Conservation (phyloP, 2,797 vertebrate species). For the Xerus rutilus region DNA sequence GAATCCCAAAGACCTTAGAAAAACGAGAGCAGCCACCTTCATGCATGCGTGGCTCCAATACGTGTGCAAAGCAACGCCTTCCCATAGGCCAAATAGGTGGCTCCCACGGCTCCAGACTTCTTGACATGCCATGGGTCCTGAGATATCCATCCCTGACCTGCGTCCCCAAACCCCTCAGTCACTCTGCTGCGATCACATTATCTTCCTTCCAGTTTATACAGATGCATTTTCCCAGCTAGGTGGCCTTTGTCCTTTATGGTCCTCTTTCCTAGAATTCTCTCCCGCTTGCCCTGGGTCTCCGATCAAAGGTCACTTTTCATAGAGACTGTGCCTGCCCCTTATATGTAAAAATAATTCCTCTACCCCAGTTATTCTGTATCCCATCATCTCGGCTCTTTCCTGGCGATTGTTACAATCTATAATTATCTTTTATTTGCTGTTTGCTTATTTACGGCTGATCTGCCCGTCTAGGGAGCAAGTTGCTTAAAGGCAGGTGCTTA, state of each 20-base stretch:
- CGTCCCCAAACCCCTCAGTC: not conserved
- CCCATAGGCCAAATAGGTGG: not conserved
- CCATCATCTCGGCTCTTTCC: not conserved
- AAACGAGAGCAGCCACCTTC: not conserved
- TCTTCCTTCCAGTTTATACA: not conserved
- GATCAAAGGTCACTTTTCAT: not conserved
- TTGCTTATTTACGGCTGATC: slow-evolving; percentile 47
- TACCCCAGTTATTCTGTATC: not conserved
- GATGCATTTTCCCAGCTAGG: not conserved
- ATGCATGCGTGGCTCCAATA: not conserved
- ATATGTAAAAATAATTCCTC: slow-evolving; percentile 8
- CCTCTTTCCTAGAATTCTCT: not conserved
- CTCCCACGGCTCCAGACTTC: not conserved
- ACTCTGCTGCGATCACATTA: not conserved
- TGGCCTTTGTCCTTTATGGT: not conserved
- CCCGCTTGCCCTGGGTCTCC: not conserved
- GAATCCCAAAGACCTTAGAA: not conserved
- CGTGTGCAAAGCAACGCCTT: not conserved
- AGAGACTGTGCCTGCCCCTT: not conserved
- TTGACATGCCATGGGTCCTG: not conserved
- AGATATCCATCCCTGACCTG: not conserved
- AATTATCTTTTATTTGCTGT: slow-evolving; percentile 60
- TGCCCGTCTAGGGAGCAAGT: not conserved
- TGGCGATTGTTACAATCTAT: not conserved
- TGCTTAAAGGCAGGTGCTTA: not conserved